Evolutionary conservation across 2,888 invertebrate species (phyloP), one percentile per base, ranked within the genome.

Genomic region (Epistrophella euchroma): DNA sequence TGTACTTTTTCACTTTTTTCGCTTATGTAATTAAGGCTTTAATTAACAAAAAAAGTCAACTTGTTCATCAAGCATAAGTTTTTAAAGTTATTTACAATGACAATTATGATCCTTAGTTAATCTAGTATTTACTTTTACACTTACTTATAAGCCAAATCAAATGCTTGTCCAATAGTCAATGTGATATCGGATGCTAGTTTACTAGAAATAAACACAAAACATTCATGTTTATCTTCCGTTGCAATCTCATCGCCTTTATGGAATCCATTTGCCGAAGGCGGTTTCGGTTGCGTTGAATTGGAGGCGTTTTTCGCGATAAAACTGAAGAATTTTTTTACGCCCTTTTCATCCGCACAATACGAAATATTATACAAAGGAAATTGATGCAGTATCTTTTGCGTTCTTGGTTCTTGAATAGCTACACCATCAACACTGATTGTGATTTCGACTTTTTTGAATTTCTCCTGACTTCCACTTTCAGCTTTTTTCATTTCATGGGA

Each of bases 321-420:
- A 90, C 92, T 92, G 93, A 99, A 98, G 93, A 98, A 98, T 89
- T 97, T 97, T 92, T 98, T 99, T 89, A 98, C 98, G 70, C 98
- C 97, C 92, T 99, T 99, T 93, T 99, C 99, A 92, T 99, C 99
- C 1, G 99, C 99, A 93, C 99, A 99, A 93, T 99, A 99, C 0
- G 98, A 99, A 93, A 99, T 99, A 93, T 98, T 95, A 92, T 99
- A 98, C 58, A 99, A 93, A 0, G 99, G 99, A 92, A 98, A 99
- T 92, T 98, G 98, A 93, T 98, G 97, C 91, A 98, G 94, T 77
- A 98, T 97, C 91, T 94, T 96, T 93, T 95, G 95, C 7, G 95
- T 94, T 89, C 95, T 93, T 37, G 96, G 96, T 92, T 96, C 96
- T 93, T 96, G 95, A 89, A 99, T 97, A 74, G 98, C 98, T 62